Percentiles rank a stretch among this genome's conserved stretches.
Evolutionary conservation across 92 coral and sea anemone species (phyloP).

Genomic region (Zoanthus solanderi): DNA sequence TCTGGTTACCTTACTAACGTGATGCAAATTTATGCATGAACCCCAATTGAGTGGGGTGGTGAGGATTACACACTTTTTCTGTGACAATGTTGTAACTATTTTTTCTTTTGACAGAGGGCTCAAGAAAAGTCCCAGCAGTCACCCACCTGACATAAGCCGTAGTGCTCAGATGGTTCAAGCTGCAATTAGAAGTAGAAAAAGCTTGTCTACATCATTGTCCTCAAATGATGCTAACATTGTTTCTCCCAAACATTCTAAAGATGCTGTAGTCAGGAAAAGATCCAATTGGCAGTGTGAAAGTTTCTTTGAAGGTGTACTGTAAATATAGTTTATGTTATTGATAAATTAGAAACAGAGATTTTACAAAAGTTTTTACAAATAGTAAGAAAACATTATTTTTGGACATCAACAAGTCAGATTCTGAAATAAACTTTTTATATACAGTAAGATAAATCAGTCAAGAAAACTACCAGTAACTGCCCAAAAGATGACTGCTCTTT

Average conservation of each 20-base stretch:
- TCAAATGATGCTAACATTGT: no score
- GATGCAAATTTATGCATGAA: no score
- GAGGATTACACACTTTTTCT: no score
- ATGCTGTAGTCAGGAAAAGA: constrained; percentile 30
- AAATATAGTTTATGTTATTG: neutral
- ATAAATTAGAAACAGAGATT: neutral
- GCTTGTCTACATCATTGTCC: constrained; percentile 31
- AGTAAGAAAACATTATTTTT: no score
- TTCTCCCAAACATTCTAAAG: neutral
- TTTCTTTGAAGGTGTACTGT: constrained; percentile 1
- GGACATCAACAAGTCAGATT: no score
- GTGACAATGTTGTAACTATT: neutral
- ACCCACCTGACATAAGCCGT: constrained; percentile 54
- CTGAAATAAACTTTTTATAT: no score
- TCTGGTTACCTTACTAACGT: no score
- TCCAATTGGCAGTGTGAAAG: constrained; percentile 2
- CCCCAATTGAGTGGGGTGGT: no score
- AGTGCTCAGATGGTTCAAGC: constrained; percentile 77
- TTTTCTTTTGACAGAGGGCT: constrained; percentile 32
- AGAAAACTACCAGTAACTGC: no score
- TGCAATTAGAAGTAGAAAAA: constrained; percentile 63
- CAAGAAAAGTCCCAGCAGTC: constrained; percentile 61
- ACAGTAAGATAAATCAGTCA: no score
- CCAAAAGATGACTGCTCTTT: no score
- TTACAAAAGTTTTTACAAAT: neutral